Evolutionary conservation across 2,888 invertebrate genomes (phyloP).

Genomic region (Tetragonisca angustula): DNA sequence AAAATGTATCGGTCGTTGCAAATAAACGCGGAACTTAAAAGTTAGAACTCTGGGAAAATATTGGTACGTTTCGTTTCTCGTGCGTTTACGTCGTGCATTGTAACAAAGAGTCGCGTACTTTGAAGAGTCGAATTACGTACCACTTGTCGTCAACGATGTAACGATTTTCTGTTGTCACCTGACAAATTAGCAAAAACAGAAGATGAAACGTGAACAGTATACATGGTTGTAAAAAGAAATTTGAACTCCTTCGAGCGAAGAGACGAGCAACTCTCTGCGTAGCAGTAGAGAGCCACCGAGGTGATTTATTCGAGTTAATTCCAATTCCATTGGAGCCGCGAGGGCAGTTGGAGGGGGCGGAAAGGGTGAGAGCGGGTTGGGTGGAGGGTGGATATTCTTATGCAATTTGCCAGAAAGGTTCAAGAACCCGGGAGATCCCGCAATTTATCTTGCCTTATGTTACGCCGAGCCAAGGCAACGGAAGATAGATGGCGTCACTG

Average conservation of each 20-base stretch:
- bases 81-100: neutral
- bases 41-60: neutral
- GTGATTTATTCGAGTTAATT: conserved; percentile 84
- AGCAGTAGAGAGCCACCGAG: conserved; percentile 76
- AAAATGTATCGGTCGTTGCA: conserved; percentile 16
- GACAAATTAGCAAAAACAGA: conserved; percentile 37
- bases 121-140: neutral
- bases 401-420: conserved; percentile 85
- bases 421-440: conserved; percentile 84
- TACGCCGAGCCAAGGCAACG: conserved; percentile 84
- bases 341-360: conserved; percentile 69
- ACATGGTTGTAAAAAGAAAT: conserved; percentile 77
- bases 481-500: conserved; percentile 85
- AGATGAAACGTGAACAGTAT: conserved; percentile 57
- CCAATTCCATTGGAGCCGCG: conserved; percentile 84
- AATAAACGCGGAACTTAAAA: neutral
- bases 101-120: neutral
- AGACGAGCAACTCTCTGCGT: conserved; percentile 71
- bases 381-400: conserved; percentile 83
- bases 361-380: conserved; percentile 65
- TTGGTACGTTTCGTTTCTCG: neutral
- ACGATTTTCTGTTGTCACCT: neutral
- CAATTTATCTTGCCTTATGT: conserved; percentile 85
- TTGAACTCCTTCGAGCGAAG: conserved; percentile 75
- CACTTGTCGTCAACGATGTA: neutral